Evolutionary conservation across 2,797 vertebrate genomes (phyloP), one percentile per base, ranked within the genome.

Genomic region (Notoglanidium macrostoma): DNA sequence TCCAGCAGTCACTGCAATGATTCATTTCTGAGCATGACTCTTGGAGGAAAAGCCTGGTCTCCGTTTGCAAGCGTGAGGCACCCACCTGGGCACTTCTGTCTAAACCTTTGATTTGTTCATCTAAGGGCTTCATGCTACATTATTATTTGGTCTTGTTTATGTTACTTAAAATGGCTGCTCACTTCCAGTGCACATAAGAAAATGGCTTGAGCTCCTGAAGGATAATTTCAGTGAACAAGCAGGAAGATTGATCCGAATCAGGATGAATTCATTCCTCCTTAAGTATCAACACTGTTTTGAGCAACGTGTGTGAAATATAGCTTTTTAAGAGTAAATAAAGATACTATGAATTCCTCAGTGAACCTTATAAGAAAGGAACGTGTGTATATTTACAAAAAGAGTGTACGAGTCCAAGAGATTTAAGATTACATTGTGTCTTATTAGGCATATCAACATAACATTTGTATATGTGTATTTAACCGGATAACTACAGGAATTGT

Each of bases 31-130:
- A 87, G 88, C 40, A 14, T 79, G 85, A 89, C 78, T 84, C 76
- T 87, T 61, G 68, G 35, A 76, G 74, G 77, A 90, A 76, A 86
- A 84, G 85, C 80, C 70, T 82, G 29, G 63, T 85, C 87, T 85
- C 70, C 63, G 57, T 87, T 74, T 89, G 84, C 63, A 46, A 87
- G 87, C 32, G 83, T 57, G 2, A 80, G 55, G 26, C 46, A 40
- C 46, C 73, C 74, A 83, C 23, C 19, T 67, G 35, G 88, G 72
- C 54, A 46, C 70, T 65, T 87, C 72, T 88, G 63, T 54, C 40
- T 57, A 88, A 17, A 81, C 85, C 63, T 89, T 90, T 86, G 89
- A 89, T 87, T 90, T 87, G 72, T 84, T 89, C 85, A 89, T 90
- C 67, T 80, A 79, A 87, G 78, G 82, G 85, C 83, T 88, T 85